Percentiles rank a stretch among this genome's conserved stretches.
Evolutionary conservation across 1,140 invertebrate genomes (phyloP).

Genomic region (Sinella curviseta): DNA sequence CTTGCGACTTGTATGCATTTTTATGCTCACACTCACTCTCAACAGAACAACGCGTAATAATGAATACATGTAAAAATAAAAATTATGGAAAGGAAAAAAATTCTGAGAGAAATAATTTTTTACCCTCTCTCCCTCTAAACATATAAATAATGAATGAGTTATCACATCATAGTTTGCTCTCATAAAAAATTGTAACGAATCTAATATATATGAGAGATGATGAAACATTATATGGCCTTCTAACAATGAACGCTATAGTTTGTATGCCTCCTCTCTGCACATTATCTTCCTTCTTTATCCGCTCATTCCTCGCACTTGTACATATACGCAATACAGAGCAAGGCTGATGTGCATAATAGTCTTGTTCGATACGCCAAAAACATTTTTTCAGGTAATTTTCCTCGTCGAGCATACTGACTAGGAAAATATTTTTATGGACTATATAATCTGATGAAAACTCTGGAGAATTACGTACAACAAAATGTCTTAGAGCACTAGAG

Average conservation of each 20-base stretch:
- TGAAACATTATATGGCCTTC: not conserved
- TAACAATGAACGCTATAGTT: no score
- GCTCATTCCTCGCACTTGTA: no score
- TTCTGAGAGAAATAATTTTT: constrained; percentile 39
- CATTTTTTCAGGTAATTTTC: not conserved
- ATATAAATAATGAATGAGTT: constrained; percentile 49
- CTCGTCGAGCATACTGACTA: no score
- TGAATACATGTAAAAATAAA: not conserved
- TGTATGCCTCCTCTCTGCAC: no score
- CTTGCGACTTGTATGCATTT: not conserved
- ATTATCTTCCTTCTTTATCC: no score
- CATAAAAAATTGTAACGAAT: constrained; percentile 23
- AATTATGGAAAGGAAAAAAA: no score
- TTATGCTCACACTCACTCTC: not conserved
- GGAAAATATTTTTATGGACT: no score
- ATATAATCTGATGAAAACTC: constrained; percentile 10
- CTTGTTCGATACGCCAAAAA: no score
- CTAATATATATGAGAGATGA: constrained; percentile 6
- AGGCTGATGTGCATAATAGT: no score
- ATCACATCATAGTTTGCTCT: constrained; percentile 29
- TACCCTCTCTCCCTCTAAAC: constrained; percentile 26
- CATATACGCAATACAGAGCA: no score
- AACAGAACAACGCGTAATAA: not conserved
- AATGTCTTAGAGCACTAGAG: not conserved
- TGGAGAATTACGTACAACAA: not conserved